phyloP scores from a whole-genome alignment of 2,797 vertebrate genomes.

The Semotilus atromaculatus region DNA sequence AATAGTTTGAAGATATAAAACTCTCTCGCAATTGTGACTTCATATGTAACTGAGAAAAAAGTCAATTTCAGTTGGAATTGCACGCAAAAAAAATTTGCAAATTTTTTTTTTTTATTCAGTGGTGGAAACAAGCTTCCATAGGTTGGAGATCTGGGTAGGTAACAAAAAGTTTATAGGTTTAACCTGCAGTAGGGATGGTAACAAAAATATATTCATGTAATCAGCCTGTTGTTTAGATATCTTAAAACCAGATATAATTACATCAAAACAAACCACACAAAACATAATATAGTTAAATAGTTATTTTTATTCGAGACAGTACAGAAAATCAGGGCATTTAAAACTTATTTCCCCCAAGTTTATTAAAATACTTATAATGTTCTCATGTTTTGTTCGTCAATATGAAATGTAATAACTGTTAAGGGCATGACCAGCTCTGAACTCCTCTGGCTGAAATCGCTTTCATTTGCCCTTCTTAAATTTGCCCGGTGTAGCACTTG shows the following conservation, averaged over 20 bases:
- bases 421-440: neutral
- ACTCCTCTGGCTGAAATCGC: neutral
- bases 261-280: neutral
- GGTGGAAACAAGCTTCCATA: neutral
- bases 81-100: too few species aligned
- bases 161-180: neutral
- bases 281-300: neutral
- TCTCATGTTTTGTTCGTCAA: neutral
- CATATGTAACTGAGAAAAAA: too few species aligned
- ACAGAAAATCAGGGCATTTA: slow-evolving; percentile 3
- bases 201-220: neutral
- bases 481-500: slow-evolving; percentile 74
- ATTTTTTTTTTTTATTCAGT: too few species aligned
- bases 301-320: slow-evolving; percentile 29
- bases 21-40: too few species aligned
- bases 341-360: neutral
- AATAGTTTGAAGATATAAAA: too few species aligned
- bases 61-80: too few species aligned
- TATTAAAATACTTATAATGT: slow-evolving; percentile 7
- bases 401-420: neutral
- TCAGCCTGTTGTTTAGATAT: neutral
- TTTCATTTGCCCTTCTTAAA: slow-evolving; percentile 83
- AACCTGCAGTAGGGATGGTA: neutral
- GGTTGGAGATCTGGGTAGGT: neutral
- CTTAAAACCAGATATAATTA: neutral